These are phyloP conservation scores for Caenorhabditis japonica DNA, from an alignment of 2,888 invertebrate species.

Conservation along the genomic window DNA sequence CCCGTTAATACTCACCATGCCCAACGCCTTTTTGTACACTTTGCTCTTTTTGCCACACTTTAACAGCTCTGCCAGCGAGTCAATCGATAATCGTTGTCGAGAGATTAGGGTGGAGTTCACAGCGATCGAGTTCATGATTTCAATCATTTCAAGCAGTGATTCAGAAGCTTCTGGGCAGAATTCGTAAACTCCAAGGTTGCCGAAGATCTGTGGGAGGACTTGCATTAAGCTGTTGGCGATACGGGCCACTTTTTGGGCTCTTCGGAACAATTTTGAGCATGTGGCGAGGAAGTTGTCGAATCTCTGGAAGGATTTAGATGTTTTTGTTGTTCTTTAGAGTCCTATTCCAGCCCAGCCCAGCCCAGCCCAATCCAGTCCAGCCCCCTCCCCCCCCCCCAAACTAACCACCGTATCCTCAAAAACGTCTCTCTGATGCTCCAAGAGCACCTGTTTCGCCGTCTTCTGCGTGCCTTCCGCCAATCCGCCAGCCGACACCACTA, in stretches of 20 bases:
- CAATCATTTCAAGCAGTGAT: constrained; percentile 24
- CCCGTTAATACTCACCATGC: constrained; percentile 14
- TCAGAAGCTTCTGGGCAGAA: constrained; percentile 31
- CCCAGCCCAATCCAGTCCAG: no score
- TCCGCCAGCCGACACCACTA: constrained; percentile 45
- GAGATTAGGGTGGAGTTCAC: constrained; percentile 23
- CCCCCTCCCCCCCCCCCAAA: no score
- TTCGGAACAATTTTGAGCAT: constrained; percentile 20
- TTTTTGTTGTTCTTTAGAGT: no score
- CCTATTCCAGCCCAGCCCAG: no score
- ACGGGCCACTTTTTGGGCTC: constrained; percentile 11
- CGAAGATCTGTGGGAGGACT: constrained; percentile 42
- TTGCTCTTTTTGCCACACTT: constrained; percentile 42
- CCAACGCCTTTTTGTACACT: constrained; percentile 26
- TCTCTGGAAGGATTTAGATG: constrained; percentile 17
- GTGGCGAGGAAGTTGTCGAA: constrained; percentile 31
- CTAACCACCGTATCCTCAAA: constrained; percentile 24
- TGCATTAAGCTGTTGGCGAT: constrained; percentile 47
- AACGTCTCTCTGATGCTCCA: constrained; percentile 44
- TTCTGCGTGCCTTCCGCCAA: constrained; percentile 50
- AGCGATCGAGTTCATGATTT: constrained; percentile 25
- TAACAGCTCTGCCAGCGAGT: constrained; percentile 38
- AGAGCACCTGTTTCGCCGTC: constrained; percentile 28
- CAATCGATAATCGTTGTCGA: constrained; percentile 29
- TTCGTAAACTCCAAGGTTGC: constrained; percentile 40